These are phyloP conservation scores for Mnemiopsis leidyi DNA, from an alignment of 37 sponge, comb jelly and placozoan genomes.

Conservation along the genomic window DNA sequence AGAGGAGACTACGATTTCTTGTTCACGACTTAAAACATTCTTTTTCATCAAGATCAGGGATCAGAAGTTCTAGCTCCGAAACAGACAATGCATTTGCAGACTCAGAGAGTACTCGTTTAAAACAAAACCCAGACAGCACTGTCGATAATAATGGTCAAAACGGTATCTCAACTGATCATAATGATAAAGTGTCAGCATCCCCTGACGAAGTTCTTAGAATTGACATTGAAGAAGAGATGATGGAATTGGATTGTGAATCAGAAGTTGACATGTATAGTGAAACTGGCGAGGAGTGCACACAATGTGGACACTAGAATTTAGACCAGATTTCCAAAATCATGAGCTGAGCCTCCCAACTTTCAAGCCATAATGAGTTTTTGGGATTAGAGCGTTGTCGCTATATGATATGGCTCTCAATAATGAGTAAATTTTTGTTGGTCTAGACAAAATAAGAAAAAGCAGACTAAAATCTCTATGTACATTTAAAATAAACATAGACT, in stretches of 20 bases:
- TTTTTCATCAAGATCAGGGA: not conserved
- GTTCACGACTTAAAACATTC: conserved; percentile 1
- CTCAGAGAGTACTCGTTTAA: not conserved
- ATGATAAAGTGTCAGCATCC: not conserved
- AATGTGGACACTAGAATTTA: not conserved
- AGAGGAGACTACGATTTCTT: not conserved
- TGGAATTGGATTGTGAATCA: not conserved
- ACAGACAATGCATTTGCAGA: not conserved
- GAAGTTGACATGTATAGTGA: not conserved
- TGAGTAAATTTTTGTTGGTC: too few species aligned
- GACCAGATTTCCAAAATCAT: too few species aligned
- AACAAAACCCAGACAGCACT: not conserved
- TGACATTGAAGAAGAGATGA: not conserved
- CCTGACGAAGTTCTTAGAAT: not conserved
- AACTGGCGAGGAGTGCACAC: not conserved
- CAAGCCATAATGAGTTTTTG: too few species aligned
- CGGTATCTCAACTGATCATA: not conserved
- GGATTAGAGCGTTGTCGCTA: too few species aligned
- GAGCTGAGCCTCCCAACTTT: too few species aligned
- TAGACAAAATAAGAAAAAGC: not conserved
- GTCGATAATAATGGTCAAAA: not conserved
- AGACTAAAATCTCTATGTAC: not conserved
- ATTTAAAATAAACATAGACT: not conserved
- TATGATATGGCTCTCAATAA: too few species aligned
- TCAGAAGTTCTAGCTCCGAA: not conserved